A percentile compares a stretch with the other conserved stretches of the same genome.
Evolutionary conservation across 2,113 vertebrate species (phyloP).

Genomic region (Pteruthius melanotis): DNA sequence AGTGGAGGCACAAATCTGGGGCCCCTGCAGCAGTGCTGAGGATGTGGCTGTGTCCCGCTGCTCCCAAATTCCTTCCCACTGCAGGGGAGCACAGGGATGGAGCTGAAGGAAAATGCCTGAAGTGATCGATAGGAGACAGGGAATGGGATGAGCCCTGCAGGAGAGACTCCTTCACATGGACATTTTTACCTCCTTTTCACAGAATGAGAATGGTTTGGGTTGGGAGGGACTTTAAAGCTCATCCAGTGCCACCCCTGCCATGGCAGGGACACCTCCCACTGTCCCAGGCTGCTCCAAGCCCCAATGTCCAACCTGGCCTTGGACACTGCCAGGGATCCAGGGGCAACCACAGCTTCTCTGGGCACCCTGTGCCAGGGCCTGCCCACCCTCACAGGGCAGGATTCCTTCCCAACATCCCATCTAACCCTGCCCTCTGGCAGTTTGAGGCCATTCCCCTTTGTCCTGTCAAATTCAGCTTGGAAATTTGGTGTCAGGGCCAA

Average conservation of each 20-base stretch:
- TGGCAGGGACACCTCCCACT: not conserved
- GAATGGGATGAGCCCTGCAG: not conserved
- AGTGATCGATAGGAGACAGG: accelerated
- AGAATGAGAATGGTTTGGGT: not conserved
- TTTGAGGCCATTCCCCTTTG: not conserved
- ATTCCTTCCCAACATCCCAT: not conserved
- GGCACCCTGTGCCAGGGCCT: not conserved
- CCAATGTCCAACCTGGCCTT: not conserved
- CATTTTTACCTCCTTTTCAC: not conserved
- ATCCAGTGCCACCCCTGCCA: not conserved
- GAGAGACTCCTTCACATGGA: not conserved
- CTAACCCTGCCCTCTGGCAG: not conserved
- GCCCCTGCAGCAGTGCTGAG: not conserved
- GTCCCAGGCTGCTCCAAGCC: too few species aligned
- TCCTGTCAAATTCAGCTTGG: not conserved
- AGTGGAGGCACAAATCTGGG: not conserved
- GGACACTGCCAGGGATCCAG: not conserved
- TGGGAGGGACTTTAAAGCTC: not conserved
- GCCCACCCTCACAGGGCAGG: accelerated
- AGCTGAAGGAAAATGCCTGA: not conserved
- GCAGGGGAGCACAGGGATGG: not conserved
- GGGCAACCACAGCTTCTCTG: not conserved
- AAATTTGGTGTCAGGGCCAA: not conserved
- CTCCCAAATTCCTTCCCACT: not conserved
- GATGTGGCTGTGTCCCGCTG: not conserved